Percentiles rank a stretch among this genome's conserved stretches.
Evolutionary conservation across 2,113 vertebrate species (phyloP).

Genomic region (Corydoras sp.): DNA sequence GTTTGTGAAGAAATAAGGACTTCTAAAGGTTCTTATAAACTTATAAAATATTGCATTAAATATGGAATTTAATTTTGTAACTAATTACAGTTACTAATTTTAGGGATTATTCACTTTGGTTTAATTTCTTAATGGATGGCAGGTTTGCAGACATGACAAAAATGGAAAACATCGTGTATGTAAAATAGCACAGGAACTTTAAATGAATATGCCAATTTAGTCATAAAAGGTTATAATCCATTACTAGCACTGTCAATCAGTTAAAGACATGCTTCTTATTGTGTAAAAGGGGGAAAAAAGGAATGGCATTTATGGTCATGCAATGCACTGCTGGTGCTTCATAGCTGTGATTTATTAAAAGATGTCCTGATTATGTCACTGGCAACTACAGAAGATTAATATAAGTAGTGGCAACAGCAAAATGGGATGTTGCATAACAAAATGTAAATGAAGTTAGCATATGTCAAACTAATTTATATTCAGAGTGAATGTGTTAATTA

Average conservation of each 20-base stretch:
- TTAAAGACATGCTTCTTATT: neutral
- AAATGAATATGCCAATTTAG: too few relatives aligned
- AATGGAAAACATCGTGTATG: too few relatives aligned
- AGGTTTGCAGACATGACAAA: too few relatives aligned
- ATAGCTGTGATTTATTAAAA: conserved; percentile 72
- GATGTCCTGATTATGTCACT: conserved; percentile 51
- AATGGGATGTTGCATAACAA: conserved; percentile 34
- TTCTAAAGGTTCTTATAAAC: neutral
- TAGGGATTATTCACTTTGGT: too few relatives aligned
- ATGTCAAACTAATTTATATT: conserved; percentile 46
- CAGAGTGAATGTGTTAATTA: conserved; percentile 4
- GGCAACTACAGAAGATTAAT: conserved; percentile 60
- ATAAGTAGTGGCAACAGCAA: conserved; percentile 50
- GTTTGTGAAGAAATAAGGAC: conserved; percentile 42
- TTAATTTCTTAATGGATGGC: too few relatives aligned
- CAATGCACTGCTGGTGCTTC: conserved; percentile 52
- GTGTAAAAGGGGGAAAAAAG: neutral
- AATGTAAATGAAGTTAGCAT: conserved; percentile 52
- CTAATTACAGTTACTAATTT: too few relatives aligned
- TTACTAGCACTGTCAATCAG: neutral
- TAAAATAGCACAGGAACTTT: too few relatives aligned
- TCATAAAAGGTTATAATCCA: too few relatives aligned
- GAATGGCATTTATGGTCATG: conserved; percentile 50
- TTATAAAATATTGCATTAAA: neutral
- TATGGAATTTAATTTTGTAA: neutral